phyloP scores from a whole-genome alignment of 2,113 vertebrate species.

The Boulengeromyrus knoepffleri region DNA sequence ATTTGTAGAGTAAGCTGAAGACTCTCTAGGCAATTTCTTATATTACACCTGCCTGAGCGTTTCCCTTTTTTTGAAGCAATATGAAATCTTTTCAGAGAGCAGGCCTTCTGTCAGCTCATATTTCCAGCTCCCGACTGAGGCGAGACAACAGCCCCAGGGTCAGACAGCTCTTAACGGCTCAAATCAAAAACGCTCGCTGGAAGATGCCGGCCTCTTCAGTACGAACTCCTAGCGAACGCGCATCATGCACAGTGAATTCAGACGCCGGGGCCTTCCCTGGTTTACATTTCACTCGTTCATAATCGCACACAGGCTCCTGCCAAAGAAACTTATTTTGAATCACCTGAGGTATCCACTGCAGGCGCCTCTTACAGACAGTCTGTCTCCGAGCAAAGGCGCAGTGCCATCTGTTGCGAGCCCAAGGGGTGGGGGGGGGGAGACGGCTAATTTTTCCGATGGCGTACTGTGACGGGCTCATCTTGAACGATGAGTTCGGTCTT shows the following conservation, averaged over 20 bases:
- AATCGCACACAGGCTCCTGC: constrained; percentile 9
- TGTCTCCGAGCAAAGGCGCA: constrained; percentile 21
- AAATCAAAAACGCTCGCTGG: background rate
- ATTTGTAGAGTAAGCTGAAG: background rate
- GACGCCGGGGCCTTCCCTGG: background rate
- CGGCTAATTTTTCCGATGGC: background rate
- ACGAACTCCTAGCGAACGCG: background rate
- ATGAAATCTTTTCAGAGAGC: background rate
- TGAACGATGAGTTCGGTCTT: constrained; percentile 19
- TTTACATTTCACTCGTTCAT: constrained; percentile 15
- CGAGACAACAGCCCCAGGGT: background rate
- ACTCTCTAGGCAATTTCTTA: background rate
- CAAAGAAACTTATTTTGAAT: constrained; percentile 24
- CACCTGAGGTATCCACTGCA: constrained; percentile 23
- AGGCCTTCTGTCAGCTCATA: background rate
- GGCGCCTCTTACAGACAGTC: constrained; percentile 22
- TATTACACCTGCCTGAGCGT: constrained; percentile 8
- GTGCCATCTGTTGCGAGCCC: constrained; percentile 20
- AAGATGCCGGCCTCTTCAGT: background rate
- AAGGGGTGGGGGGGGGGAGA: background rate
- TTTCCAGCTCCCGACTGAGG: background rate
- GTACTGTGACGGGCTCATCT: background rate
- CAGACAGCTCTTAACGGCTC: background rate
- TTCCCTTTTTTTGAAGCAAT: background rate
- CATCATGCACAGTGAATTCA: background rate